Conservation (phyloP, 2,113 vertebrate genomes). For the Marmota monax region DNA sequence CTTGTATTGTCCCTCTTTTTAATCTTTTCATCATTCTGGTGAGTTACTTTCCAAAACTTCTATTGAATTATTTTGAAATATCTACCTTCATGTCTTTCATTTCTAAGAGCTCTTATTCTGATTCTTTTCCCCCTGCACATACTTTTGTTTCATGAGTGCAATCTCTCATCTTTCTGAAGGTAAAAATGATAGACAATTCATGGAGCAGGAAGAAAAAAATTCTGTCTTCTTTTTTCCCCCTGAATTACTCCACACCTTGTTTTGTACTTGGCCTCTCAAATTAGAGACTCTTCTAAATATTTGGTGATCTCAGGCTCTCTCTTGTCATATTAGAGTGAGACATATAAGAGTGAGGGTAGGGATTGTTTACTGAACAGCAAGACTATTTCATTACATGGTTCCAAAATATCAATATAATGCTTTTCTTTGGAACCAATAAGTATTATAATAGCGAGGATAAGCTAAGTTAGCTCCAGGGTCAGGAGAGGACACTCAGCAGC, state of each 20-base stretch:
- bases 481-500: background rate
- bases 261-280: constrained; percentile 16
- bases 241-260: background rate
- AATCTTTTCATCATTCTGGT: background rate
- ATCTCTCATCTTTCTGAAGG: background rate
- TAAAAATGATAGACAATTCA: background rate
- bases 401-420: background rate
- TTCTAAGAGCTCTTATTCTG: background rate
- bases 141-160: background rate
- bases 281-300: background rate
- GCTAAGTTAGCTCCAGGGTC: background rate
- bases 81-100: background rate
- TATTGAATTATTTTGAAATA: background rate
- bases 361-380: background rate
- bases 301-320: background rate
- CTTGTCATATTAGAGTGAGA: background rate
- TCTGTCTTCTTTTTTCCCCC: background rate
- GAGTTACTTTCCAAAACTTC: background rate
- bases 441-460: background rate
- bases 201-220: too few species aligned
- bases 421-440: background rate
- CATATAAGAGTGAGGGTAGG: background rate
- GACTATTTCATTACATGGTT: background rate
- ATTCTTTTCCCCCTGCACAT: background rate
- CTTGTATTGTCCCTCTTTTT: background rate